Evolutionary conservation across 2,113 vertebrate species (phyloP), one percentile per base, ranked within the genome.

Genomic region (Clarias magur): DNA sequence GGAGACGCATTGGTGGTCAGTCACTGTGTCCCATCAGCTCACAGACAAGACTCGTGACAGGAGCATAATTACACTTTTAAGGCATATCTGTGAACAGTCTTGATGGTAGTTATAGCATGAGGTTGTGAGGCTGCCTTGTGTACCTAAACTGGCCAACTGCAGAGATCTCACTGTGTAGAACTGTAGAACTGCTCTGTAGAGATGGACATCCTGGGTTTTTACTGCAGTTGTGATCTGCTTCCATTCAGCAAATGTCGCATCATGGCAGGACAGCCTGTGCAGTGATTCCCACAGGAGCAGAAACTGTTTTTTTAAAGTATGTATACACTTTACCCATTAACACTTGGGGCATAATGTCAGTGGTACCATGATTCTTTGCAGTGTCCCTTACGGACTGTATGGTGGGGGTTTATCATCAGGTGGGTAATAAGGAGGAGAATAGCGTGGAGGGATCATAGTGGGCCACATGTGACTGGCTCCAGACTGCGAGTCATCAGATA

Each of bases 351-450:
- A 42, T 42, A 62, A 38, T 9, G 79, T 79, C 30, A 72, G 38
- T 16, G 38, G 60, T 76, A 27, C 17, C 21, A 11, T 56, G 56
- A 16, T 62, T 65, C 75, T 86, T 30, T 62, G 21, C 34, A 16
- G 59, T 84, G 80, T 83, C 42, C 67, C 15, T 93, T 94, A 99
- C 0, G 98, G 98, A 88, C 97, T 98, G 90, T 99, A 99, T 56
- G 98, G 98, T 16, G 98, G 98, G 23, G 98, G 98, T 92, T 99
- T 99, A 92, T 99, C 98, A 65, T 98, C 97, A 10, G 98, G 98
- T 8, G 97, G 97, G 84, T 96, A 97, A 91, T 99, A 97, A 0
- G 98, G 97, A 7, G 98, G 98, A 0, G 97, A 98, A 90, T 99
- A 99, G 80, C 96, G 96, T 75, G 98, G 97, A 0, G 98, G 97